These are phyloP conservation scores for Gisinianus flammeolus DNA, from an alignment of 2,888 invertebrate genomes.

Conservation along the genomic window DNA sequence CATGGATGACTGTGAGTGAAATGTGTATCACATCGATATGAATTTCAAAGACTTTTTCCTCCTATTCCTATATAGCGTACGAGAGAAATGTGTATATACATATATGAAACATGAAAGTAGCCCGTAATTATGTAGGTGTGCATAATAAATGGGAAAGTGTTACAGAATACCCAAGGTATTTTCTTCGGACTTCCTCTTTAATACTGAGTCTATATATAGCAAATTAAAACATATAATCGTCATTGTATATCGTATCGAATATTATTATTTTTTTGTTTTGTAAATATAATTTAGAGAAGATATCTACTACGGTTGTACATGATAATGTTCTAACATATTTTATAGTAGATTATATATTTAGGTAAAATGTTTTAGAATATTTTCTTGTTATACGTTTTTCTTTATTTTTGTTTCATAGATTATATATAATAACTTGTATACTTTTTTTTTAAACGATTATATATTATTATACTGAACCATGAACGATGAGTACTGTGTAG, in stretches of 20 bases:
- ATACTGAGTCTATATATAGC: conserved; percentile 53
- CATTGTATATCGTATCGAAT: conserved; percentile 13
- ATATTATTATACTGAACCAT: too few species aligned
- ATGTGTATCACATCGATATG: too few species aligned
- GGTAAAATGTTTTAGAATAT: neutral
- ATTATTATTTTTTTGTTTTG: conserved; percentile 12
- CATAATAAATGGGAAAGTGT: conserved; percentile 19
- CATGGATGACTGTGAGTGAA: too few species aligned
- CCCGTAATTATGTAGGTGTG: conserved; percentile 8
- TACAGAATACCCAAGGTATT: neutral
- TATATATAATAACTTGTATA: neutral
- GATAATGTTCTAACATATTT: neutral
- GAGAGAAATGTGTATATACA: neutral
- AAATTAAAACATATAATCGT: conserved; percentile 47
- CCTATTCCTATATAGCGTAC: too few species aligned
- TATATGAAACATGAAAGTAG: neutral
- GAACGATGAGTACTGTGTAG: too few species aligned
- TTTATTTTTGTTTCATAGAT: neutral
- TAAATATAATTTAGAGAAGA: conserved; percentile 30
- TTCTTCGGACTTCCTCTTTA: conserved; percentile 53
- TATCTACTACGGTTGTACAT: neutral
- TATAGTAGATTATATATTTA: conserved; percentile 4
- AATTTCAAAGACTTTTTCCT: too few species aligned
- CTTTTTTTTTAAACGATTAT: too few species aligned
- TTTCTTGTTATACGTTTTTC: neutral